Evolutionary conservation across 1,140 invertebrate genomes (phyloP).

Genomic region (Trissolcus basalis): DNA sequence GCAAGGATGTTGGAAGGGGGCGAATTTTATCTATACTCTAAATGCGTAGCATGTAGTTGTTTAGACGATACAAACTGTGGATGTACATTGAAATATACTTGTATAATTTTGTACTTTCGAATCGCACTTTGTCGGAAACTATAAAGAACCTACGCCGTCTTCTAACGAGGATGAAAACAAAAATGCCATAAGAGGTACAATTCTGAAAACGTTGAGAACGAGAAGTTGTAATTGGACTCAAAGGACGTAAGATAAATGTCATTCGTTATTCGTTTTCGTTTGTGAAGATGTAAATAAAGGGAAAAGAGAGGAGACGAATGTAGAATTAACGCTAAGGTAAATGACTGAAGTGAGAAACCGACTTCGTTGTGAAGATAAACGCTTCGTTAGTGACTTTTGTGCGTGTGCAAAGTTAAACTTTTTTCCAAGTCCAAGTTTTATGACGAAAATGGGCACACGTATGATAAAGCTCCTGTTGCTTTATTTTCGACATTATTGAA

Average conservation of each 20-base stretch:
- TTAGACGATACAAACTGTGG: constrained; percentile 32
- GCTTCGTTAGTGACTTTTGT: too few relatives aligned
- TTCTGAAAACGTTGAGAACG: neutral
- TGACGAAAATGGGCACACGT: too few relatives aligned
- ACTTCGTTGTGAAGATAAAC: too few relatives aligned
- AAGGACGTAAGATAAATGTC: neutral
- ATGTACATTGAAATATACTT: constrained; percentile 50
- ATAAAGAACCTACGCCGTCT: constrained; percentile 40
- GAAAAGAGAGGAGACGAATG: constrained; percentile 10
- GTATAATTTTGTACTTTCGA: constrained; percentile 57
- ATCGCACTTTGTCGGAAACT: constrained; percentile 39
- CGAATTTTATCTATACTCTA: constrained; percentile 37
- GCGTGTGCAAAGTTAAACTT: too few relatives aligned
- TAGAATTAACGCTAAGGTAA: constrained; percentile 30
- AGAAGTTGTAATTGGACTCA: neutral
- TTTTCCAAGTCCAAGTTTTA: too few relatives aligned
- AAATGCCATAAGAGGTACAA: constrained; percentile 1
- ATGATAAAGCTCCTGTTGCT: too few relatives aligned
- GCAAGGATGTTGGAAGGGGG: constrained; percentile 30
- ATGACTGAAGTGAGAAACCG: too few relatives aligned
- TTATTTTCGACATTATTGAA: too few relatives aligned
- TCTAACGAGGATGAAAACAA: constrained; percentile 30
- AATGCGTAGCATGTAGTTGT: constrained; percentile 31
- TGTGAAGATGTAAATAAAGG: constrained; percentile 40
- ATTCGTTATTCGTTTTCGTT: constrained; percentile 33